Evolutionary conservation across 2,888 invertebrate genomes (phyloP).

Genomic region (Drosophila histrio): DNA sequence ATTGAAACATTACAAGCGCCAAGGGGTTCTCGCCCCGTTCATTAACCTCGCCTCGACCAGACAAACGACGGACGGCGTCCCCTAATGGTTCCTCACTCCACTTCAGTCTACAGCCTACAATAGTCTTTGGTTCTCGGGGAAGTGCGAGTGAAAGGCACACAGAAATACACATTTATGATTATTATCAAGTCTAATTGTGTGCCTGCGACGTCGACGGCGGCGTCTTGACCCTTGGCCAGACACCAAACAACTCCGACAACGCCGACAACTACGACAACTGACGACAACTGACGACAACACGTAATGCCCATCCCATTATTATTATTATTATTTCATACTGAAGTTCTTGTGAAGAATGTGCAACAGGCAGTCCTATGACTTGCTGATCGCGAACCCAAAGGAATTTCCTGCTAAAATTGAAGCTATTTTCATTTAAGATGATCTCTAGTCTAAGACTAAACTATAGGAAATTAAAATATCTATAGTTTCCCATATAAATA

Average conservation of each 20-base stretch:
- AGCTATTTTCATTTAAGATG: not conserved
- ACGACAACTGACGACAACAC: constrained; percentile 22
- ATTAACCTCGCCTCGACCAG: constrained; percentile 71
- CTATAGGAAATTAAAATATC: not conserved
- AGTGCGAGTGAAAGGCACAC: constrained; percentile 56
- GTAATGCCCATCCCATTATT: constrained; percentile 27
- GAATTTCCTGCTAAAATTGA: not conserved
- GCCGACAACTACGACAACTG: too few relatives aligned
- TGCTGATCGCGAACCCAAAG: not conserved
- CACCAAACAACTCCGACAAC: constrained; percentile 22
- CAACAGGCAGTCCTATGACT: not conserved
- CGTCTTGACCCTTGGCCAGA: constrained; percentile 47
- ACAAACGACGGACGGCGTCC: constrained; percentile 32
- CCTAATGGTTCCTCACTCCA: constrained; percentile 27
- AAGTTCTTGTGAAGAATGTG: constrained; percentile 4
- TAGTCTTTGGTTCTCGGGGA: not conserved
- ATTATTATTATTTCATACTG: not conserved
- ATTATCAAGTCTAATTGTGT: constrained; percentile 55
- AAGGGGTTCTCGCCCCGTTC: constrained; percentile 45
- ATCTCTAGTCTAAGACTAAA: not conserved
- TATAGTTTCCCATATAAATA: too few relatives aligned
- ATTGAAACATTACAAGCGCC: constrained; percentile 11
- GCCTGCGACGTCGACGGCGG: constrained; percentile 25
- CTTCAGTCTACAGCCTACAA: not conserved
- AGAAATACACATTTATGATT: constrained; percentile 46